Percentiles rank a stretch among this genome's conserved stretches.
Evolutionary conservation across 1,140 invertebrate genomes (phyloP).

Genomic region (Drosophila carrolli): DNA sequence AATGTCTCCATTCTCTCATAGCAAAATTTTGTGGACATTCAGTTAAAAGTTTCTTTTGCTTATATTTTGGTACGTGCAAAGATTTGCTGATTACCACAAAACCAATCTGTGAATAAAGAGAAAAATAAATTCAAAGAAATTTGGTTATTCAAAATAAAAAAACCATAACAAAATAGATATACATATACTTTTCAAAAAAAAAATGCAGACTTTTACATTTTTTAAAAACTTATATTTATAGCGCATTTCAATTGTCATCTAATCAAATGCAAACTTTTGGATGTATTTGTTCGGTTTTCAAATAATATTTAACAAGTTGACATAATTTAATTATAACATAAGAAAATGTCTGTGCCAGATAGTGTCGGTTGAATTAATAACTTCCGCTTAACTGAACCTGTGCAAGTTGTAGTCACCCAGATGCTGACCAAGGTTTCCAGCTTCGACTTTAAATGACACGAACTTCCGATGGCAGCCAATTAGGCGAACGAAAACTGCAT

Average conservation of each 20-base stretch:
- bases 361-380: slow-evolving; percentile 43
- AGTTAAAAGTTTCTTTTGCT: slow-evolving; percentile 60
- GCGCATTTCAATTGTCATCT: too few relatives aligned
- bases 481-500: slow-evolving; percentile 48
- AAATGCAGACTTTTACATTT: too few relatives aligned
- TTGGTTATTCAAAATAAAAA: too few relatives aligned
- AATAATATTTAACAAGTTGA: not conserved
- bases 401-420: slow-evolving; percentile 18
- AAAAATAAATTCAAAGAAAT: too few relatives aligned
- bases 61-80: slow-evolving; percentile 60
- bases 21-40: slow-evolving; percentile 55
- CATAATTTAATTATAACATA: not conserved
- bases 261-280: too few relatives aligned
- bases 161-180: too few relatives aligned
- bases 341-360: not conserved
- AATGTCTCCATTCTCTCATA: slow-evolving; percentile 15
- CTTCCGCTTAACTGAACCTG: slow-evolving; percentile 64
- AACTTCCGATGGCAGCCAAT: slow-evolving; percentile 77
- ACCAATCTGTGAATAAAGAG: slow-evolving; percentile 4
- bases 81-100: slow-evolving; percentile 32
- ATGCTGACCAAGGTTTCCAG: slow-evolving; percentile 16
- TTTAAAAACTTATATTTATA: too few relatives aligned
- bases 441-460: slow-evolving; percentile 63
- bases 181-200: too few relatives aligned
- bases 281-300: too few relatives aligned